These are phyloP conservation scores for Petrolisthes manimaculis DNA, from an alignment of 2,888 invertebrate species.

Conservation along the genomic window DNA sequence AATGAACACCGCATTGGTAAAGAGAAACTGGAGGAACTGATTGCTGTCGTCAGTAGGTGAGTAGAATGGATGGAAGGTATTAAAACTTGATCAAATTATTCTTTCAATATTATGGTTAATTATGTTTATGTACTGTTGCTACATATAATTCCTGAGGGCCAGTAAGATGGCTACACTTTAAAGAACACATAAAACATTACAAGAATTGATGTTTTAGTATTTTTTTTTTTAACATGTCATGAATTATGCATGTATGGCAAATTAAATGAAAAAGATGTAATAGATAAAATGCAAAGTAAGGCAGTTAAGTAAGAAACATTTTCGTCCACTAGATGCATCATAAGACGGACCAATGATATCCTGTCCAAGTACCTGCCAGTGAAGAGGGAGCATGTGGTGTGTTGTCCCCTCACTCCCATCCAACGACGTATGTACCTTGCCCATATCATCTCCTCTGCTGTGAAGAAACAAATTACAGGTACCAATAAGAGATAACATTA, in stretches of 20 bases:
- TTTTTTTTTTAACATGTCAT: too few relatives aligned
- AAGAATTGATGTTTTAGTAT: too few relatives aligned
- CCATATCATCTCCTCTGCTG: conserved; percentile 88
- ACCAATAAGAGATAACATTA: background rate
- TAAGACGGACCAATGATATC: conserved; percentile 91
- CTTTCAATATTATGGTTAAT: too few relatives aligned
- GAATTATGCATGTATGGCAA: too few relatives aligned
- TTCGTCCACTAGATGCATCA: conserved; percentile 81
- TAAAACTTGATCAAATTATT: too few relatives aligned
- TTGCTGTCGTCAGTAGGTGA: conserved; percentile 82
- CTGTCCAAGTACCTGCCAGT: conserved; percentile 97
- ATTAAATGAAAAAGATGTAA: too few relatives aligned
- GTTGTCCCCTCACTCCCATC: conserved; percentile 87
- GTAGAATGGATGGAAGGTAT: background rate
- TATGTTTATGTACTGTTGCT: too few relatives aligned
- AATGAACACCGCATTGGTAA: conserved; percentile 86
- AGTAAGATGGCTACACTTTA: too few relatives aligned
- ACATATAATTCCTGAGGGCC: too few relatives aligned
- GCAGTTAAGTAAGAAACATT: background rate
- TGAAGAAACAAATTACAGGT: conserved; percentile 70
- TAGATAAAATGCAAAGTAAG: background rate
- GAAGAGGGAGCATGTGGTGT: conserved; percentile 95
- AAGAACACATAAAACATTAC: too few relatives aligned
- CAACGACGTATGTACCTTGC: conserved; percentile 88
- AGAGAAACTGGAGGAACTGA: conserved; percentile 86